These are phyloP conservation scores for Heliconius ismenius DNA, from an alignment of 2,888 invertebrate species.

Conservation along the genomic window DNA sequence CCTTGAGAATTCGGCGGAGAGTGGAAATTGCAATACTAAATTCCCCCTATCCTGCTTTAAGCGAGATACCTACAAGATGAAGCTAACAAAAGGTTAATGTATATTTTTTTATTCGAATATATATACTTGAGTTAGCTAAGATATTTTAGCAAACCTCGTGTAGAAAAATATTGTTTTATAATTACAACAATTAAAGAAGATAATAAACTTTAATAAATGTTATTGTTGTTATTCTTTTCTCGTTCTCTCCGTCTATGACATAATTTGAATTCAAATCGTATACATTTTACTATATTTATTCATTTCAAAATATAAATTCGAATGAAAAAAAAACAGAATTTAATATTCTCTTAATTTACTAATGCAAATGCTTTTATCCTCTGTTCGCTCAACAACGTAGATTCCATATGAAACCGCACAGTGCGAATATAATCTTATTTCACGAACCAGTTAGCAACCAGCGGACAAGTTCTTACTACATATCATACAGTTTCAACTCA, in stretches of 20 bases:
- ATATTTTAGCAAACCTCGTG: too few species aligned
- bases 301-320: neutral
- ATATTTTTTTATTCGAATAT: too few species aligned
- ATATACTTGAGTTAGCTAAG: too few species aligned
- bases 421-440: slow-evolving; percentile 29
- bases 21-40: neutral
- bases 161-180: too few species aligned
- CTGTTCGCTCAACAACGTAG: slow-evolving; percentile 17
- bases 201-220: too few species aligned
- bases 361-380: slow-evolving; percentile 24
- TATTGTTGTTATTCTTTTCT: neutral
- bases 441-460: slow-evolving; percentile 26
- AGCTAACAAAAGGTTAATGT: neutral
- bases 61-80: neutral
- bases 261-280: neutral
- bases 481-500: slow-evolving; percentile 14
- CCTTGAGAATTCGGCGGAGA: neutral
- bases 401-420: slow-evolving; percentile 25
- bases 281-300: neutral
- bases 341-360: slow-evolving; percentile 26
- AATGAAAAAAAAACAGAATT: neutral
- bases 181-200: too few species aligned
- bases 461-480: slow-evolving; percentile 19
- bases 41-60: neutral
- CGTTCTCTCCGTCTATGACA: neutral